phyloP scores from a whole-genome alignment of 2,888 invertebrate species.

The Parascotia fuliginaria region DNA sequence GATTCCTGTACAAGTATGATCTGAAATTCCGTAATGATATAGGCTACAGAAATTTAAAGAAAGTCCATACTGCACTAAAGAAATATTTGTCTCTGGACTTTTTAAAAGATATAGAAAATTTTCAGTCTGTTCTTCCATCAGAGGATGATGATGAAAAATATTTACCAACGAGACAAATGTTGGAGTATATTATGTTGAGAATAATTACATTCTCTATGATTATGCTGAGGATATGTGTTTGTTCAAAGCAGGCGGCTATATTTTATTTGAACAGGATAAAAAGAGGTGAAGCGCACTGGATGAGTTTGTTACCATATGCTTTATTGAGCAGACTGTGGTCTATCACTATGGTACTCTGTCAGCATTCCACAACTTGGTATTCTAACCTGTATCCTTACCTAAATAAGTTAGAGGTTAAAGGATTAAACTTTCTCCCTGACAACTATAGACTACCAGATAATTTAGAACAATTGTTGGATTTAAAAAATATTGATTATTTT shows the following conservation, averaged over 20 bases:
- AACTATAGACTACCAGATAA: constrained; percentile 74
- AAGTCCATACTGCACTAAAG: constrained; percentile 80
- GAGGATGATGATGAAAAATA: constrained; percentile 55
- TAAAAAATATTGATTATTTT: constrained; percentile 74
- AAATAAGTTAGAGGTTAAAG: constrained; percentile 69
- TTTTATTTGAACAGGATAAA: constrained; percentile 82
- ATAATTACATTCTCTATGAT: constrained; percentile 85
- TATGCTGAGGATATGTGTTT: constrained; percentile 78
- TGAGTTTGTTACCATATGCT: constrained; percentile 84
- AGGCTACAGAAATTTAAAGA: constrained; percentile 83
- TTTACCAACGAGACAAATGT: constrained; percentile 86
- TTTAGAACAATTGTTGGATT: constrained; percentile 77
- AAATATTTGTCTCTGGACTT: constrained; percentile 80
- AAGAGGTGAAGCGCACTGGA: constrained; percentile 84
- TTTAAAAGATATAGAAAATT: constrained; percentile 72
- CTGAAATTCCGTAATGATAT: constrained; percentile 86
- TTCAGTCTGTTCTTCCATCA: constrained; percentile 60
- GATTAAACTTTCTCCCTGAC: constrained; percentile 77
- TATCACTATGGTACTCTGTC: constrained; percentile 73
- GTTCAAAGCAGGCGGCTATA: constrained; percentile 76
- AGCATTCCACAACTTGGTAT: constrained; percentile 83
- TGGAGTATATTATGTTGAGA: constrained; percentile 83
- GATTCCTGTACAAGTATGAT: constrained; percentile 86
- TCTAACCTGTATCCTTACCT: constrained; percentile 68
- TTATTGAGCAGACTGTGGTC: constrained; percentile 85